Evolutionary conservation across 1,140 invertebrate genomes (phyloP).

Genomic region (Drosophila paulistorum): DNA sequence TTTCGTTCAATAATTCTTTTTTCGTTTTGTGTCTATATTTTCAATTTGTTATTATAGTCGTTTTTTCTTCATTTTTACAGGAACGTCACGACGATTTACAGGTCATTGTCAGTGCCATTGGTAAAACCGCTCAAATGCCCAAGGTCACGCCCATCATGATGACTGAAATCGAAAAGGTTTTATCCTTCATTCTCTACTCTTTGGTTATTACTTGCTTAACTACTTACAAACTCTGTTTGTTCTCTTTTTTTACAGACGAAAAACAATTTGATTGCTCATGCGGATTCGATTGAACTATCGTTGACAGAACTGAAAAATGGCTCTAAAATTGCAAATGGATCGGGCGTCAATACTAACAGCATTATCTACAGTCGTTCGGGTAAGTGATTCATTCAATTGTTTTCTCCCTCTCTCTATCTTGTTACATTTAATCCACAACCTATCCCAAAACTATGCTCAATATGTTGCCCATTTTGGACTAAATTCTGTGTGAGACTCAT

Average conservation of each 20-base stretch:
- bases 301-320: slow-evolving; percentile 72
- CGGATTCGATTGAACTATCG: slow-evolving; percentile 76
- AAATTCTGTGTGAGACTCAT: slow-evolving; percentile 48
- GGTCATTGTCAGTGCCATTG: slow-evolving; percentile 78
- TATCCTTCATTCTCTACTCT: background rate
- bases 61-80: slow-evolving; percentile 43
- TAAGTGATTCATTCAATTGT: slow-evolving; percentile 48
- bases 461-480: slow-evolving; percentile 15
- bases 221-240: background rate
- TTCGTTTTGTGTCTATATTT: background rate
- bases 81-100: slow-evolving; percentile 82
- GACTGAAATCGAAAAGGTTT: slow-evolving; percentile 82
- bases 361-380: slow-evolving; percentile 51
- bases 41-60: slow-evolving; percentile 14
- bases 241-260: slow-evolving; percentile 63
- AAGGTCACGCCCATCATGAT: slow-evolving; percentile 79
- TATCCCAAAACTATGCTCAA: background rate
- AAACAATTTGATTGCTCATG: slow-evolving; percentile 80
- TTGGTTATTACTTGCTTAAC: slow-evolving; percentile 7
- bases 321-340: slow-evolving; percentile 60
- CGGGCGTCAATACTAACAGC: slow-evolving; percentile 31
- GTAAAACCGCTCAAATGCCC: slow-evolving; percentile 75
- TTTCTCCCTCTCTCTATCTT: slow-evolving; percentile 37
- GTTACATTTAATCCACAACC: background rate
- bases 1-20: slow-evolving; percentile 29